Conservation (phyloP, 2,797 vertebrate species). For the Hoplostethus atlanticus region DNA sequence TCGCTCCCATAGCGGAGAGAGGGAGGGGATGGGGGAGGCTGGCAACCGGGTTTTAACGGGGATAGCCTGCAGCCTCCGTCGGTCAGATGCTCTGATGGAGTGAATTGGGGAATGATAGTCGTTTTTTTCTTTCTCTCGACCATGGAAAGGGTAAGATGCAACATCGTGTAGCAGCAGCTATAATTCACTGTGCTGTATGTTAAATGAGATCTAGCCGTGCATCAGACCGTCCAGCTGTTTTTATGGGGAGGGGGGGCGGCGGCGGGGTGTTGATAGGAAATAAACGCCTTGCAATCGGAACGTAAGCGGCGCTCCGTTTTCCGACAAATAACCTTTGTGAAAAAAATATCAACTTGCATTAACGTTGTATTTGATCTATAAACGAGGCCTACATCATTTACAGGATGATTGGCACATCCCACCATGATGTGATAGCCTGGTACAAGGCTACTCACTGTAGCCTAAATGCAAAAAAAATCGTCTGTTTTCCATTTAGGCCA, state of each 20-base stretch:
- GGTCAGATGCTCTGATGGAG: slow-evolving; percentile 74
- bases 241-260: slow-evolving; percentile 63
- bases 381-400: slow-evolving; percentile 67
- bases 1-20: slow-evolving; percentile 72
- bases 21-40: slow-evolving; percentile 77
- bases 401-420: slow-evolving; percentile 76
- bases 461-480: slow-evolving; percentile 17
- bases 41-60: slow-evolving; percentile 79
- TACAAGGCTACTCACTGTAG: slow-evolving; percentile 48
- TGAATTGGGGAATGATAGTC: slow-evolving; percentile 64
- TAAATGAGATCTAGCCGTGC: slow-evolving; percentile 41
- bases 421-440: slow-evolving; percentile 62
- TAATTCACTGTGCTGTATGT: slow-evolving; percentile 22
- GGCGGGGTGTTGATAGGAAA: slow-evolving; percentile 70
- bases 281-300: slow-evolving; percentile 69
- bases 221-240: slow-evolving; percentile 81
- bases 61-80: slow-evolving; percentile 77
- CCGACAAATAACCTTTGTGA: background rate
- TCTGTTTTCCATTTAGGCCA: background rate
- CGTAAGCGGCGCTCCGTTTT: slow-evolving; percentile 37
- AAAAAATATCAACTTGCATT: slow-evolving; percentile 24
- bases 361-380: slow-evolving; percentile 28
- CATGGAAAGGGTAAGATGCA: slow-evolving; percentile 83
- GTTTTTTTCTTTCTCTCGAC: slow-evolving; percentile 52
- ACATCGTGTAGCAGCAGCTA: background rate